Conservation (phyloP, 2,797 vertebrate species). For the Eremophila alpestris region DNA sequence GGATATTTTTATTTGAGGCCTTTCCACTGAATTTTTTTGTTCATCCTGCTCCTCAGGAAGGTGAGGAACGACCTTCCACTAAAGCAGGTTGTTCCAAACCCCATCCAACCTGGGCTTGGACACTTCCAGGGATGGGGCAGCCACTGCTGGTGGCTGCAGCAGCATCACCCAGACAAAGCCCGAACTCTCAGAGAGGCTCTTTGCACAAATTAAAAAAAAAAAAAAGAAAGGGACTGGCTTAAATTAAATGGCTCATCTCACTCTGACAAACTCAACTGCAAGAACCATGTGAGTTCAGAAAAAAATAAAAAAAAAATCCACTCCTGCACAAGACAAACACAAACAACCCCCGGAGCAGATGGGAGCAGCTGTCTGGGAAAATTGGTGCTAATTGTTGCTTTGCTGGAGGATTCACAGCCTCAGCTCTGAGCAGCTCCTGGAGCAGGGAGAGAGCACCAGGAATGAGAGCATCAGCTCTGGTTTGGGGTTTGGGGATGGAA, state of each 20-base stretch:
- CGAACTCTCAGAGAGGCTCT: background rate
- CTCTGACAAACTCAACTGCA: background rate
- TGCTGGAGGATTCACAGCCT: background rate
- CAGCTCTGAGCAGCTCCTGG: background rate
- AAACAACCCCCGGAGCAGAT: background rate
- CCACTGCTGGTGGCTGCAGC: background rate
- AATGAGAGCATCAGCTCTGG: rapidly evolving
- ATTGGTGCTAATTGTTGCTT: background rate
- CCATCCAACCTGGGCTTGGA: rapidly evolving
- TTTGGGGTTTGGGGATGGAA: background rate
- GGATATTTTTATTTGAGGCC: background rate
- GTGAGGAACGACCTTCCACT: background rate
- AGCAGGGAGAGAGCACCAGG: background rate
- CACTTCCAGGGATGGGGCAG: background rate
- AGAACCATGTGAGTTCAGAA: background rate
- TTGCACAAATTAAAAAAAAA: background rate
- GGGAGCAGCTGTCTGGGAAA: conserved; percentile 36
- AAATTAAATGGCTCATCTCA: background rate
- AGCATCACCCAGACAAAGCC: background rate
- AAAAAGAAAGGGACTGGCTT: background rate
- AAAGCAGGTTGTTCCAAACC: background rate
- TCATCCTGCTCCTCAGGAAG: background rate
- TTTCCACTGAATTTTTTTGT: background rate
- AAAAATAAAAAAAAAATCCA: background rate
- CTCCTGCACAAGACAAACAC: background rate